Evolutionary conservation across 2,888 invertebrate species (phyloP), one percentile per base, ranked within the genome.

Genomic region (Aspidiotus destructor): DNA sequence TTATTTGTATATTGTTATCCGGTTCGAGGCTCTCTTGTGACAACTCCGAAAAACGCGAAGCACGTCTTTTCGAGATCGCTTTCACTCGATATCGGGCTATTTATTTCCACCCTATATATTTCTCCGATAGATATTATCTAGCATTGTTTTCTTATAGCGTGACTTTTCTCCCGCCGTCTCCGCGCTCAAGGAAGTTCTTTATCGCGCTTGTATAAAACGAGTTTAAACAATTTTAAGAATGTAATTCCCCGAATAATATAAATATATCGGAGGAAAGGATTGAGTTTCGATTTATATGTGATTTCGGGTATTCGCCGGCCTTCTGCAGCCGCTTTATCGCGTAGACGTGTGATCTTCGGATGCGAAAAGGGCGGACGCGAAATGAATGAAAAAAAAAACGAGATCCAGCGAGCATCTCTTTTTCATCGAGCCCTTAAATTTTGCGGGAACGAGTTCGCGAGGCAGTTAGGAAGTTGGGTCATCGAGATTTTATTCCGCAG

Each of bases 31-130:
- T 65, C 41, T 41, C 53, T 62, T 40, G 17, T 17, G 15, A 57
- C 16, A 57, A 57, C 15, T 57, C 11, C 28, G 28, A 54, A 10
- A 9, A n/a, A 15, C 61, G 61, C 41, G 55, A 41, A 17, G 10
- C 65, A 17, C 65, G 58, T 42, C 28, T 28, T 28, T 28, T 28
- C 28, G 41, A 67, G 67, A 67, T 67, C 67, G 60, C 48, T 60
- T 67, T 67, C 60, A 28, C 67, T 67, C 60, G 67, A 67, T 67
- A 67, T 67, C 60, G 60, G 64, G 60, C 60, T 67, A 67, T 67
- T 67, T 67, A 67, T 67, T 67, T 67, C 60, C 58, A 67, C 67
- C 67, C 67, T 67, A 67, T 58, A 64, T 63, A 55, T 65, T 67
- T 57, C 58, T 65, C 60, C 48, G 57, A 67, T 67, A 67, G 67